Percentiles rank a stretch among this genome's conserved stretches.
Evolutionary conservation across 2,113 vertebrate species (phyloP).

Genomic region (Dasyornis broadbenti): DNA sequence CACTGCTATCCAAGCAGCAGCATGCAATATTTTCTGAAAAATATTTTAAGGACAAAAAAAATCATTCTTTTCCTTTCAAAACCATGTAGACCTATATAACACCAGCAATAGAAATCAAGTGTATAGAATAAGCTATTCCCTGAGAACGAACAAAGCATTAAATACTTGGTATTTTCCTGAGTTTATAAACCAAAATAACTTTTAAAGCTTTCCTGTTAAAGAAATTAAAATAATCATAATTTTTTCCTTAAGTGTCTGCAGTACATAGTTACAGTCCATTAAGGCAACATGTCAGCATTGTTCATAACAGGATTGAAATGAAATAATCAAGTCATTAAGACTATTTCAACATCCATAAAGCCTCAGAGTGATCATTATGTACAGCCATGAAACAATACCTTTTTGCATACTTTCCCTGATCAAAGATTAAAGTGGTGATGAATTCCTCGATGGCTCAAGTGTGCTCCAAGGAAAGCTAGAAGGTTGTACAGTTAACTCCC

Average conservation of each 20-base stretch:
- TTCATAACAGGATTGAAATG: constrained; percentile 53
- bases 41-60: not conserved
- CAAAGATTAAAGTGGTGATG: constrained; percentile 72
- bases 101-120: not conserved
- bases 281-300: constrained; percentile 13
- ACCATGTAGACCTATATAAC: not conserved
- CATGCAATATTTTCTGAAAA: not conserved
- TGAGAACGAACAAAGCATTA: not conserved
- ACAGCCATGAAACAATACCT: constrained; percentile 71
- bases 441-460: constrained; percentile 90
- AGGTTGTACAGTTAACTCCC: constrained; percentile 99
- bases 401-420: constrained; percentile 67
- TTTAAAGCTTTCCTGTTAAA: not conserved
- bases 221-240: constrained; percentile 9
- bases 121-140: not conserved
- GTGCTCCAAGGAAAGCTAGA: constrained; percentile 99
- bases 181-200: not conserved
- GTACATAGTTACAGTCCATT: constrained; percentile 32
- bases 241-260: constrained; percentile 18
- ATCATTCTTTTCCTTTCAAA: not conserved
- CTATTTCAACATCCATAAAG: constrained; percentile 49
- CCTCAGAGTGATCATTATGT: constrained; percentile 28
- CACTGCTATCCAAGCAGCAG: not conserved
- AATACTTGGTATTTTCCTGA: not conserved
- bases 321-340: constrained; percentile 36